These are phyloP conservation scores for Macrophya annulata DNA, from an alignment of 2,888 invertebrate species.

Conservation along the genomic window DNA sequence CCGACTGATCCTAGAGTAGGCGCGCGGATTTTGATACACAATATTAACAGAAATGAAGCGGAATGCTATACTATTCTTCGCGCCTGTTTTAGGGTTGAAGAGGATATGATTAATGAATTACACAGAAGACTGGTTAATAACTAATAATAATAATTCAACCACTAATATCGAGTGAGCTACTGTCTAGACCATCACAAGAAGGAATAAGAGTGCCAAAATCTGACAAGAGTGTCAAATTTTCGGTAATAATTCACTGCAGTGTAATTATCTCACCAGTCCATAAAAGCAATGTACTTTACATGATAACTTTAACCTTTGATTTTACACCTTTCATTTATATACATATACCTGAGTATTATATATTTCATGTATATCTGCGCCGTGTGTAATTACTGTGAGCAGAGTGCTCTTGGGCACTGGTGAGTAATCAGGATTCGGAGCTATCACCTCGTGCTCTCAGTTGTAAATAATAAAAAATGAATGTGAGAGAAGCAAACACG, in stretches of 20 bases:
- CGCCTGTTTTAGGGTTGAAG: not conserved
- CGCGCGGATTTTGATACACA: not conserved
- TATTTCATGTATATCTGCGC: not conserved
- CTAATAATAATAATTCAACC: constrained; percentile 26
- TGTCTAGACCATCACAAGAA: not conserved
- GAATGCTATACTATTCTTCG: not conserved
- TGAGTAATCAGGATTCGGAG: not conserved
- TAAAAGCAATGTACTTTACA: not conserved
- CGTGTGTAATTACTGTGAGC: not conserved
- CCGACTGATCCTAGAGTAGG: constrained; percentile 15
- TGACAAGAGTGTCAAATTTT: not conserved
- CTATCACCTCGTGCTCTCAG: constrained; percentile 5
- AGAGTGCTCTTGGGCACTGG: constrained; percentile 18
- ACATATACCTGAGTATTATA: not conserved
- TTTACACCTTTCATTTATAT: not conserved
- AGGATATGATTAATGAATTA: constrained; percentile 10
- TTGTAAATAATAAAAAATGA: constrained; percentile 29
- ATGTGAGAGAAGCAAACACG: not conserved
- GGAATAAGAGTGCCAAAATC: constrained; percentile 41
- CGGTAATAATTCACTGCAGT: not conserved
- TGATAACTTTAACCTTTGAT: not conserved
- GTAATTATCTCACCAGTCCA: not conserved
- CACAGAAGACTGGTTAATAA: constrained; percentile 28
- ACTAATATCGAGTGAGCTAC: not conserved
- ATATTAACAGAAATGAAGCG: not conserved